Percentiles rank a stretch among this genome's conserved stretches.
Evolutionary conservation across 1,140 invertebrate species (phyloP).

Genomic region (Zaprionus capensis): DNA sequence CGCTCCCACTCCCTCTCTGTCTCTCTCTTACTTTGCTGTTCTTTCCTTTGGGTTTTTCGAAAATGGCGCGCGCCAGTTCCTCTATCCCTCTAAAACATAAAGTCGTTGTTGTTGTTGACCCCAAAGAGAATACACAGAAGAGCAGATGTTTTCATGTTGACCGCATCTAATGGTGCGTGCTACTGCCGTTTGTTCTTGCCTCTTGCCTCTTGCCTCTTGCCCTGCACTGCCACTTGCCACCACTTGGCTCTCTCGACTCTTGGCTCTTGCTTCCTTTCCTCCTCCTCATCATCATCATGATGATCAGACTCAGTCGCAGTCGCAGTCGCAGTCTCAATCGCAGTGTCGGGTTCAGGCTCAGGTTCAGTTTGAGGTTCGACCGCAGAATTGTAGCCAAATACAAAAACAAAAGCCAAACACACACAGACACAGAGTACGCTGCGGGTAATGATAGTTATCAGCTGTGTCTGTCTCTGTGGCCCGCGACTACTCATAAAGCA

Average conservation of each 20-base stretch:
- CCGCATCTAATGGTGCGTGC: slow-evolving; percentile 84
- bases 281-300: slow-evolving; percentile 27
- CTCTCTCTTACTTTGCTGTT: neutral
- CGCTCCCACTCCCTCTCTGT: neutral
- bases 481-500: slow-evolving; percentile 65
- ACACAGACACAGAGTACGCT: slow-evolving; percentile 44
- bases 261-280: slow-evolving; percentile 25
- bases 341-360: slow-evolving; percentile 10
- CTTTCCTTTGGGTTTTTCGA: slow-evolving; percentile 7
- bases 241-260: slow-evolving; percentile 7
- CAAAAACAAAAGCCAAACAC: slow-evolving; percentile 40
- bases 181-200: slow-evolving; percentile 69
- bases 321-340: slow-evolving; percentile 14
- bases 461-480: slow-evolving; percentile 55
- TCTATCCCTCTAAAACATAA: slow-evolving; percentile 8
- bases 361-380: slow-evolving; percentile 47
- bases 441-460: slow-evolving; percentile 80
- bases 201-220: slow-evolving; percentile 30
- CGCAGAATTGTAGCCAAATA: slow-evolving; percentile 58
- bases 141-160: slow-evolving; percentile 83
- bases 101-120: slow-evolving; percentile 51
- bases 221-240: slow-evolving; percentile 3
- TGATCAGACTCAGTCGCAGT: slow-evolving; percentile 21
- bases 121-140: slow-evolving; percentile 57
- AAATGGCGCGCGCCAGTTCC: slow-evolving; percentile 48